These are phyloP conservation scores for Zoanthus sansibaricus DNA, from an alignment of 92 coral and sea anemone species.

Conservation along the genomic window DNA sequence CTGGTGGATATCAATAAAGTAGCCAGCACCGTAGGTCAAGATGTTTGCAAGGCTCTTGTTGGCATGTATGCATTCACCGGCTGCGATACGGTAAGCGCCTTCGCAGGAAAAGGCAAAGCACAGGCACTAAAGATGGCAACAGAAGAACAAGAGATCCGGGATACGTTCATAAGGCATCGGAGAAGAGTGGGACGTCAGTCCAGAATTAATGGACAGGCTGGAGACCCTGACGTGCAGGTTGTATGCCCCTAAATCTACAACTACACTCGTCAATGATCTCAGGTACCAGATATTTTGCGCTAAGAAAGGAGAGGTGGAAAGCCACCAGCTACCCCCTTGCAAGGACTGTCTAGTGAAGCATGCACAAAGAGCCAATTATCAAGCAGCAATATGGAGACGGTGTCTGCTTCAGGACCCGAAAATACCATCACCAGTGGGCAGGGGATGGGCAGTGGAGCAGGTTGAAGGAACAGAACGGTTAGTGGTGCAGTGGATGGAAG, in stretches of 20 bases:
- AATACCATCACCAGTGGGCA: constrained; percentile 24
- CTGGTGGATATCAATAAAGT: constrained; percentile 55
- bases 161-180: constrained; percentile 56
- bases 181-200: constrained; percentile 44
- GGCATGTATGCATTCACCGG: constrained; percentile 71
- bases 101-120: constrained; percentile 55
- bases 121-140: constrained; percentile 52
- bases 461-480: not conserved
- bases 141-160: constrained; percentile 49
- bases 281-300: too few relatives aligned
- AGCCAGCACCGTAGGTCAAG: constrained; percentile 34
- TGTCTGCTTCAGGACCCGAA: constrained; percentile 2
- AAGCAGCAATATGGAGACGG: constrained; percentile 45
- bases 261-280: not conserved
- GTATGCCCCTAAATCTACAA: constrained; percentile 24
- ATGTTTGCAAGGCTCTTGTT: constrained; percentile 60
- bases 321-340: constrained; percentile 49
- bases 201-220: constrained; percentile 15
- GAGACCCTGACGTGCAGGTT: constrained; percentile 56
- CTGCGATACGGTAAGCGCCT: constrained; percentile 65
- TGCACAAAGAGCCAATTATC: constrained; percentile 36
- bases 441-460: constrained; percentile 23
- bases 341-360: constrained; percentile 32
- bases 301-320: too few relatives aligned
- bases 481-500: constrained; percentile 34